Conservation (phyloP, 2,113 vertebrate species). For the Epinephelus lanceolatus region DNA sequence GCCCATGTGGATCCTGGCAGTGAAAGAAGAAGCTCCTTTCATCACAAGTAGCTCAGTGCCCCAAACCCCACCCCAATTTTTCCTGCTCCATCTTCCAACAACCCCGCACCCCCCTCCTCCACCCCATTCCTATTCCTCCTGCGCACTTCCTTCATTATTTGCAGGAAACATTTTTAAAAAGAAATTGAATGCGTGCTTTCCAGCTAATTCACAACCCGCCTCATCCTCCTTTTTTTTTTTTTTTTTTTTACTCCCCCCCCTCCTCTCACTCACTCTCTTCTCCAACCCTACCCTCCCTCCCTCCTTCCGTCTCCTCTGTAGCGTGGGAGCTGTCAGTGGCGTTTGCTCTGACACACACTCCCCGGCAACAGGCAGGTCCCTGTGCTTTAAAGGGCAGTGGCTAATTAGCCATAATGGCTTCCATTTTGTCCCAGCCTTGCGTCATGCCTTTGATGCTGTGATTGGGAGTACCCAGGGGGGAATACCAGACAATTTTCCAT, state of each 20-base stretch:
- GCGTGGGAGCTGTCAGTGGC: slow-evolving; percentile 77
- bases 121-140: slow-evolving; percentile 5
- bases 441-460: slow-evolving; percentile 79
- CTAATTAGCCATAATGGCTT: slow-evolving; percentile 83
- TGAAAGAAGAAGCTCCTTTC: slow-evolving; percentile 79
- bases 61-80: slow-evolving; percentile 49
- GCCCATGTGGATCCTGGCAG: slow-evolving; percentile 73
- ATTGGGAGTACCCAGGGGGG: slow-evolving; percentile 73
- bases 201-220: slow-evolving; percentile 44
- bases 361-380: slow-evolving; percentile 73
- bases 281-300: background rate
- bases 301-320: slow-evolving; percentile 41
- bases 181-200: slow-evolving; percentile 66
- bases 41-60: slow-evolving; percentile 66
- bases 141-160: slow-evolving; percentile 61
- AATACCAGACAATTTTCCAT: slow-evolving; percentile 75
- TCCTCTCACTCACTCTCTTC: background rate
- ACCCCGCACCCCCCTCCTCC: background rate
- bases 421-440: slow-evolving; percentile 80
- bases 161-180: slow-evolving; percentile 60
- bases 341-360: slow-evolving; percentile 67
- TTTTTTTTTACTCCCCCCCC: background rate
- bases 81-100: slow-evolving; percentile 39
- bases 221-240: slow-evolving; percentile 28
- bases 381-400: slow-evolving; percentile 72